phyloP scores from a whole-genome alignment of 2,113 vertebrate genomes.

The Ascaphus truei region DNA sequence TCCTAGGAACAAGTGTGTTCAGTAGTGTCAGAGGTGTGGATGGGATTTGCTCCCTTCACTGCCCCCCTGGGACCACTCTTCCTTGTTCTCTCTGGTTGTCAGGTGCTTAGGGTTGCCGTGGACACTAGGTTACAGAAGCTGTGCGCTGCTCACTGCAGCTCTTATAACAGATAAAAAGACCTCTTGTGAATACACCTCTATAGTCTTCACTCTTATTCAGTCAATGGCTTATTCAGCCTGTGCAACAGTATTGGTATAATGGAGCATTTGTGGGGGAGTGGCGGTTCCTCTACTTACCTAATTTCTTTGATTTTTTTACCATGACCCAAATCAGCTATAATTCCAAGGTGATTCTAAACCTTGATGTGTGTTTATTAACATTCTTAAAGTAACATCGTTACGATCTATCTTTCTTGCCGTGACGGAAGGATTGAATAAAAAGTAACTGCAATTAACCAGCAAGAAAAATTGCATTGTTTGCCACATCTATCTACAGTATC shows the following conservation, averaged over 20 bases:
- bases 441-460: too few relatives aligned
- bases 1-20: slow-evolving; percentile 12
- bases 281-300: slow-evolving; percentile 32
- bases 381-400: too few relatives aligned
- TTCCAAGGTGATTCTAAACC: too few relatives aligned
- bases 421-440: too few relatives aligned
- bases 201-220: slow-evolving; percentile 27
- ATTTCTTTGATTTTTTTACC: slow-evolving; percentile 43
- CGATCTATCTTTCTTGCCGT: too few relatives aligned
- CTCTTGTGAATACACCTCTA: slow-evolving; percentile 3
- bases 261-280: too few relatives aligned
- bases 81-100: slow-evolving; percentile 6
- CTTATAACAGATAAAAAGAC: slow-evolving; percentile 31
- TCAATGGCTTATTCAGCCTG: slow-evolving; percentile 17
- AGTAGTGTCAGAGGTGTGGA: not conserved
- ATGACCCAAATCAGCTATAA: too few relatives aligned
- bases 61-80: not conserved
- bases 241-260: slow-evolving; percentile 31
- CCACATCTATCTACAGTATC: not conserved
- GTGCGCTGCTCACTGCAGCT: not conserved
- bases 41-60: slow-evolving; percentile 21
- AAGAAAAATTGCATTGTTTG: too few relatives aligned
- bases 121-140: slow-evolving; percentile 26
- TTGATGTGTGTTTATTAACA: too few relatives aligned
- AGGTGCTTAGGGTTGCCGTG: not conserved